Conservation (phyloP, 2,888 invertebrate genomes). For the Hydropsyche betteni region DNA sequence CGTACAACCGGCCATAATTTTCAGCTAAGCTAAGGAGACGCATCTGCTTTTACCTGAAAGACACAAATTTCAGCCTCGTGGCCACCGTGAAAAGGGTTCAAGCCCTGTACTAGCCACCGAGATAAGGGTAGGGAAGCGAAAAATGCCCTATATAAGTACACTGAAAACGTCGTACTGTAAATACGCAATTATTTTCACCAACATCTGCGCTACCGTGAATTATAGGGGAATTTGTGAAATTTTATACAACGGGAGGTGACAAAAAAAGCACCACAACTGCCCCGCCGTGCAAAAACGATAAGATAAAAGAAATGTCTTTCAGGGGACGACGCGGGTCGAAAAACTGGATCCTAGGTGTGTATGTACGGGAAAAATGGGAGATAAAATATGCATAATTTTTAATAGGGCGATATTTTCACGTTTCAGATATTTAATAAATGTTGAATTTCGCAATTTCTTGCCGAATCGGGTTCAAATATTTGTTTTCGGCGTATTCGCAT, state of each 20-base stretch:
- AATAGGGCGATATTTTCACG: constrained; percentile 7
- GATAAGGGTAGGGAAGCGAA: constrained; percentile 14
- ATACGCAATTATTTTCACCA: constrained; percentile 26
- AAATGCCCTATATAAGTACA: not conserved
- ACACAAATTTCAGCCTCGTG: constrained; percentile 30
- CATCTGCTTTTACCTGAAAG: constrained; percentile 35
- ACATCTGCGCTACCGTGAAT: constrained; percentile 27
- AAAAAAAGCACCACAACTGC: constrained; percentile 1
- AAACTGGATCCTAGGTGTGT: no score
- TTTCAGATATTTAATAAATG: constrained; percentile 13
- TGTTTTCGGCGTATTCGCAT: constrained; percentile 11
- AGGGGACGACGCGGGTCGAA: not conserved
- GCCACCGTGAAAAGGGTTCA: constrained; percentile 35
- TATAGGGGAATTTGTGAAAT: constrained; percentile 24
- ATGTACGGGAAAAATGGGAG: not conserved
- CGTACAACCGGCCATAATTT: constrained; percentile 23
- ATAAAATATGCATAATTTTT: constrained; percentile 17
- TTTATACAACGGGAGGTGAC: constrained; percentile 3
- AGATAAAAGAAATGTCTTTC: constrained; percentile 17
- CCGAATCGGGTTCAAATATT: constrained; percentile 6
- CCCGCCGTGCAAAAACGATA: constrained; percentile 11
- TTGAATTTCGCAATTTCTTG: constrained; percentile 25
- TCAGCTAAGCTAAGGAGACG: constrained; percentile 29
- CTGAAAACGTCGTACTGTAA: constrained; percentile 17
- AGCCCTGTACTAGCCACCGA: constrained; percentile 10